Conservation (phyloP, 2,797 vertebrate species). For the Enteromius trimaculatus region DNA sequence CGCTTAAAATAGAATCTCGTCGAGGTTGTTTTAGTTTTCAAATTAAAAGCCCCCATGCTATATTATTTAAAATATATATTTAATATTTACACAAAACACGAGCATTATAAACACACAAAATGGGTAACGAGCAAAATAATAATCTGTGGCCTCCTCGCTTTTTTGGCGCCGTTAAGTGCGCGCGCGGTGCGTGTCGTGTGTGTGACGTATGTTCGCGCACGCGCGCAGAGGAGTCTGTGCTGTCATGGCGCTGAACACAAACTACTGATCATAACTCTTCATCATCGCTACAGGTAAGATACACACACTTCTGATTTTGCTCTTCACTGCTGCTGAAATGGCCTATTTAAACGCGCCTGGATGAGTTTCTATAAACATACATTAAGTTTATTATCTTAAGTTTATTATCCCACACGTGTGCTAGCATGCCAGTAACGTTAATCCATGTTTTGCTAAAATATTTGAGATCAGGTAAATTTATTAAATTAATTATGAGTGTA, state of each 20-base stretch:
- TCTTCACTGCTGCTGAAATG: background rate
- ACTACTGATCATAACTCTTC: constrained; percentile 52
- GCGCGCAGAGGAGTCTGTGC: constrained; percentile 64
- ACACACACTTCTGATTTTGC: background rate
- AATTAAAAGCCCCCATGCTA: background rate
- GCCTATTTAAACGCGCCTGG: no score
- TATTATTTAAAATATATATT: background rate
- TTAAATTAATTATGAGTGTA: background rate
- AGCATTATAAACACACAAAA: background rate
- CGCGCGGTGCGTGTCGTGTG: background rate
- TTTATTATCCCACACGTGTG: background rate
- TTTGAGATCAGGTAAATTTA: background rate
- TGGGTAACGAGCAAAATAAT: background rate
- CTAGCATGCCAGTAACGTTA: background rate
- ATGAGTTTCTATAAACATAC: background rate
- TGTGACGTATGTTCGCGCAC: constrained; percentile 28
- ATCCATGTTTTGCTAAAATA: background rate
- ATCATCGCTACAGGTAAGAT: constrained; percentile 11
- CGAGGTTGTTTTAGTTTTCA: background rate
- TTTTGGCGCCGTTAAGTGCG: background rate
- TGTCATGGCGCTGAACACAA: constrained; percentile 76
- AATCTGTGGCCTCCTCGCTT: background rate
- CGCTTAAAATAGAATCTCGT: background rate
- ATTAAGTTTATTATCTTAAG: background rate
- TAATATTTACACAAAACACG: background rate